phyloP scores from a whole-genome alignment of 2,888 invertebrate species.

The Mesorhabditis belari region DNA sequence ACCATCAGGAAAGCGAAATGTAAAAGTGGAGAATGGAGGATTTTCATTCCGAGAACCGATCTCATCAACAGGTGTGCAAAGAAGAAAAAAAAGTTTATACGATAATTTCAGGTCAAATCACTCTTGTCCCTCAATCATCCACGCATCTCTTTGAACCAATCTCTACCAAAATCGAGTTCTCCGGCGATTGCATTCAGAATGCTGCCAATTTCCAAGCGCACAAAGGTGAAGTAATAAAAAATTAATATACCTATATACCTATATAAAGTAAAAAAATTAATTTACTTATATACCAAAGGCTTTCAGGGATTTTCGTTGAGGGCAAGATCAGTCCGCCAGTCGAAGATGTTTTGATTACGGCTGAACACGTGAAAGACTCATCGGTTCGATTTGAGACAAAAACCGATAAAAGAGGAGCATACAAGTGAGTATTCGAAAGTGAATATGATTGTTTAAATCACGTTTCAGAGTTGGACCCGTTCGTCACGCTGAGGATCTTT shows the following conservation, averaged over 20 bases:
- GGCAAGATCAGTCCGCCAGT: slow-evolving; percentile 64
- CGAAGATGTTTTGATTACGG: slow-evolving; percentile 54
- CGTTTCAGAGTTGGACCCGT: slow-evolving; percentile 70
- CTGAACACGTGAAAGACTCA: slow-evolving; percentile 29
- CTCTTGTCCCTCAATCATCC: slow-evolving; percentile 23
- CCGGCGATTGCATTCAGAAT: slow-evolving; percentile 26
- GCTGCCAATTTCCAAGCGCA: slow-evolving; percentile 21
- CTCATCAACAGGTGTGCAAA: slow-evolving; percentile 1
- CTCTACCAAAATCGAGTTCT: slow-evolving; percentile 21
- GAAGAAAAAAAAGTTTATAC: background rate
- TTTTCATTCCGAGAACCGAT: slow-evolving; percentile 30
- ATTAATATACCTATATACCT: background rate
- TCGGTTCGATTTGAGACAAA: slow-evolving; percentile 46
- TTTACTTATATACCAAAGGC: background rate
- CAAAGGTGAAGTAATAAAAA: slow-evolving; percentile 8
- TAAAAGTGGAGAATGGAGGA: slow-evolving; percentile 18
- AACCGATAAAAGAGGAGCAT: slow-evolving; percentile 70
- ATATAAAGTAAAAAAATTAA: background rate
- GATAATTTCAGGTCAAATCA: slow-evolving; percentile 8
- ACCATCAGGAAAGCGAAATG: slow-evolving; percentile 18
- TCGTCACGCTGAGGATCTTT: slow-evolving; percentile 67
- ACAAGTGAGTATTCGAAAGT: slow-evolving; percentile 56
- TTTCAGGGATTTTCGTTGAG: slow-evolving; percentile 61
- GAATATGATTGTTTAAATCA: background rate
- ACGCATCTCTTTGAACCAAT: slow-evolving; percentile 38